phyloP scores from a whole-genome alignment of 1,140 invertebrate species.

The Anoplophora glabripennis region DNA sequence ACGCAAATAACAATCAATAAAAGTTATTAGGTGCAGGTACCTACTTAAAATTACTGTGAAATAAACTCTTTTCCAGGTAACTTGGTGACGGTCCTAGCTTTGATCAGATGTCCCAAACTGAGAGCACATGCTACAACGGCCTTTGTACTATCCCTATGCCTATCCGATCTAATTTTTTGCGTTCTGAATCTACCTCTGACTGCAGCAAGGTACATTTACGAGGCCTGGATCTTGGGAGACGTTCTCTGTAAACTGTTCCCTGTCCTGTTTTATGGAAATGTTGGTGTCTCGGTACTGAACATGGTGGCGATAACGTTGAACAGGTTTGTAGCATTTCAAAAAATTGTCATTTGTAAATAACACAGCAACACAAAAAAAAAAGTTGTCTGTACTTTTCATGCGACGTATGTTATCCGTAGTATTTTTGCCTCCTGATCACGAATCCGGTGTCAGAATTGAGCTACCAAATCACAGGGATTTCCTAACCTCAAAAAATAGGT shows the following conservation, averaged over 20 bases:
- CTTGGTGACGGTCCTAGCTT: conserved; percentile 73
- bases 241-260: conserved; percentile 80
- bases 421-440: no score
- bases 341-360: no score
- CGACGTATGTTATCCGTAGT: no score
- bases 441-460: no score
- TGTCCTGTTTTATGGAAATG: conserved; percentile 86
- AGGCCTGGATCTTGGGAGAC: conserved; percentile 79
- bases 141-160: conserved; percentile 81
- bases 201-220: conserved; percentile 74
- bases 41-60: neutral
- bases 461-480: no score
- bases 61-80: conserved; percentile 64
- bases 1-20: neutral
- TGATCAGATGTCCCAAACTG: conserved; percentile 71
- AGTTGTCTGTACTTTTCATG: no score
- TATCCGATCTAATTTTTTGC: conserved; percentile 84
- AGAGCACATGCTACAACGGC: conserved; percentile 80
- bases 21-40: neutral
- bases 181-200: conserved; percentile 80
- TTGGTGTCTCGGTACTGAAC: conserved; percentile 79
- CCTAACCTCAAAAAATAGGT: no score
- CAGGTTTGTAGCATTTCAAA: conserved; percentile 58
- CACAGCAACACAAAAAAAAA: no score
- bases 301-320: conserved; percentile 90